A percentile compares a stretch with the other conserved stretches of the same genome.
phyloP scores from a whole-genome alignment of 2,888 invertebrate genomes.

The Ophion ventricosus region DNA sequence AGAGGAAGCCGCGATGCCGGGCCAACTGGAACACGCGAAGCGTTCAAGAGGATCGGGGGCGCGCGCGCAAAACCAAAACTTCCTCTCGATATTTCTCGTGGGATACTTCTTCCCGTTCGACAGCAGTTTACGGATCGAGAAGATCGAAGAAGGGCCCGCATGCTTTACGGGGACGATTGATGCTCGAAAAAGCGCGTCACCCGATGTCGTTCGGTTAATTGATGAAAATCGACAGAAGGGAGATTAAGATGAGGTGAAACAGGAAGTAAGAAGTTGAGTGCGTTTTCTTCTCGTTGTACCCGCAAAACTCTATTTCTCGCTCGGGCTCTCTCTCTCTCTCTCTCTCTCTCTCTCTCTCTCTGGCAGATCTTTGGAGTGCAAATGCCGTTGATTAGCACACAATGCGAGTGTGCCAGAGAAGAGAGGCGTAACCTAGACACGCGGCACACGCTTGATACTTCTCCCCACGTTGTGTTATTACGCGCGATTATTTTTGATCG shows the following conservation, averaged over 20 bases:
- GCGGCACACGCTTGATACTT: conserved; percentile 2
- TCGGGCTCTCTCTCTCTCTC: background rate
- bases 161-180: too few relatives aligned
- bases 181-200: background rate
- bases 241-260: background rate
- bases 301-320: background rate
- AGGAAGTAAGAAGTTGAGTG: background rate
- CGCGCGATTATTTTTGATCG: conserved; percentile 10
- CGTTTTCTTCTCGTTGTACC: background rate
- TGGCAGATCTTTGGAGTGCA: background rate
- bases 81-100: conserved; percentile 68
- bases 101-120: conserved; percentile 45
- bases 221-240: background rate
- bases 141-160: background rate
- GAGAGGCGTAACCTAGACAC: conserved; percentile 45
- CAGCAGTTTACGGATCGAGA: background rate
- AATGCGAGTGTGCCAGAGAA: conserved; percentile 64
- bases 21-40: conserved; percentile 76
- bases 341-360: background rate
- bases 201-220: background rate
- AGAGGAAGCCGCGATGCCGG: conserved; percentile 62
- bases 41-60: conserved; percentile 24
- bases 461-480: conserved; percentile 9
- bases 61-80: conserved; percentile 28
- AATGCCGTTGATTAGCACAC: conserved; percentile 72